phyloP scores from a whole-genome alignment of 2,888 invertebrate species.

The Eupithecia pulchellata region DNA sequence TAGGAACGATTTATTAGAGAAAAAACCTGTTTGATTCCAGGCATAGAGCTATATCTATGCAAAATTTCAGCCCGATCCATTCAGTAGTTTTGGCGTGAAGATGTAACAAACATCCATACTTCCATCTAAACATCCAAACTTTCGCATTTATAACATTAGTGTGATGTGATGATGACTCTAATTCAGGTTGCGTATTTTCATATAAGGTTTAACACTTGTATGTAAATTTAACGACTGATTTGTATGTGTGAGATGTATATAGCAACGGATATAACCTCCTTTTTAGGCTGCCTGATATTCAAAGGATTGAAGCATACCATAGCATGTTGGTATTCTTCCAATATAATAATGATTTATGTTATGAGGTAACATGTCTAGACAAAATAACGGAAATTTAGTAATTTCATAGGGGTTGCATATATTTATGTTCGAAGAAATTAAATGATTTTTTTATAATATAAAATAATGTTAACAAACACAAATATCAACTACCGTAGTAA shows the following conservation, averaged over 20 bases:
- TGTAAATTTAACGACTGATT: conserved; percentile 46
- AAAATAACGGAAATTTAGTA: neutral
- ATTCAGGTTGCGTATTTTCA: neutral
- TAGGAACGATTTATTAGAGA: no score
- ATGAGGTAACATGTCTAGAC: neutral
- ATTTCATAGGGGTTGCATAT: neutral
- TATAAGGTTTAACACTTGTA: neutral
- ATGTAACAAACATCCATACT: no score
- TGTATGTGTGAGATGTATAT: conserved; percentile 49
- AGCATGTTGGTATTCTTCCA: neutral
- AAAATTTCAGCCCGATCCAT: no score
- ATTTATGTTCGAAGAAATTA: neutral
- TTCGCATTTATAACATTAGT: no score
- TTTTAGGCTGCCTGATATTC: conserved; percentile 44
- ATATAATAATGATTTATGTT: neutral
- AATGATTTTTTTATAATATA: no score
- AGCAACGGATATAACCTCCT: conserved; percentile 51
- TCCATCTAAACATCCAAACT: no score
- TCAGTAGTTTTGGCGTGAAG: no score
- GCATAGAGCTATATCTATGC: no score
- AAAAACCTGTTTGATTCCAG: no score
- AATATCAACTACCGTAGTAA: no score
- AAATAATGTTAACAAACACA: no score
- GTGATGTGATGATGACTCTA: neutral
- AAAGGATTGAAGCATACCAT: neutral